Conservation (phyloP, 23 tunicate species). For the Ciona savignyi region DNA sequence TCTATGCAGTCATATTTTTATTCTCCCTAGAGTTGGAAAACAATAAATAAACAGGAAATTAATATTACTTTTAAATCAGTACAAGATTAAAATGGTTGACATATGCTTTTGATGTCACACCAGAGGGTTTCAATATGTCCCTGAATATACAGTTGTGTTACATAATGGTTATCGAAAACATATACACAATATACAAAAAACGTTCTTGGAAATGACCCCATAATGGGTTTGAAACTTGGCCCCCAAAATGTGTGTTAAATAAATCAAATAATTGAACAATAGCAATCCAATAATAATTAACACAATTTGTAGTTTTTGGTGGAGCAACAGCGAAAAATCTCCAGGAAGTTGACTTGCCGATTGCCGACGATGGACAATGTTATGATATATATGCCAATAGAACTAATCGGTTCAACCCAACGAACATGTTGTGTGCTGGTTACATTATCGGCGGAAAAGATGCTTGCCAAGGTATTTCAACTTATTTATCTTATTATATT, state of each 20-base stretch:
- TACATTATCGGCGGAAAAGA: slow-evolving; percentile 60
- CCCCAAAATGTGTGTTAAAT: neutral
- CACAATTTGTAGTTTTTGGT: slow-evolving; percentile 18
- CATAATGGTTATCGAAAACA: no score
- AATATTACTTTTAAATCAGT: no score
- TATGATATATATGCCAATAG: slow-evolving; percentile 9
- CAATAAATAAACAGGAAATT: no score
- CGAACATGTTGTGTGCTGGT: slow-evolving; percentile 84
- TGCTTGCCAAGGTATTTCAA: slow-evolving; percentile 77
- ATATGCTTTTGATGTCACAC: no score
- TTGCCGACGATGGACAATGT: slow-evolving; percentile 40
- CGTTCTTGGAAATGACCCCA: no score
- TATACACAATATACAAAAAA: no score
- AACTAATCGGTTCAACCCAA: slow-evolving; percentile 17
- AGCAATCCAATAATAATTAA: neutral
- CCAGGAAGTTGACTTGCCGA: slow-evolving; percentile 60
- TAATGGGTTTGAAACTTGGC: no score
- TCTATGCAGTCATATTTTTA: no score
- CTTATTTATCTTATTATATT: neutral
- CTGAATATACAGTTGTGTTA: no score
- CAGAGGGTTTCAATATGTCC: no score
- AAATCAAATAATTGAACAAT: neutral
- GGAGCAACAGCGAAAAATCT: slow-evolving; percentile 36
- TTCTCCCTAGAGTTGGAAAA: no score
- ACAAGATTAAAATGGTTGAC: no score